Evolutionary conservation across 2,888 invertebrate species (phyloP), one percentile per base, ranked within the genome.

Genomic region (Ferdinandea cuprea): DNA sequence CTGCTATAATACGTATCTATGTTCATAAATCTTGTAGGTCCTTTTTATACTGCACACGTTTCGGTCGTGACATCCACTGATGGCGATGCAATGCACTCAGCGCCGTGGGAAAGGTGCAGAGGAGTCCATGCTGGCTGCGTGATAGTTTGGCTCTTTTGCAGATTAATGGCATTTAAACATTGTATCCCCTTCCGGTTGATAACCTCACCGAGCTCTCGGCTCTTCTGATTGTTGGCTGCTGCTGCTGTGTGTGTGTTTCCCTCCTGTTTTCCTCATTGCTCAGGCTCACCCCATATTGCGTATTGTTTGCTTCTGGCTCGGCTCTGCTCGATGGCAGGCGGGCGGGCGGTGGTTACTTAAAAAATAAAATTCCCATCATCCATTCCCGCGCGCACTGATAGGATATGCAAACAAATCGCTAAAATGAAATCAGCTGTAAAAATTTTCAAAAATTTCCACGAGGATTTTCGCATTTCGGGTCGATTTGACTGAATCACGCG

Each of bases 391-490:
- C 15, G 37, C 50, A 42, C 58, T 58, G 71, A 66, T 72, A 79
- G 86, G 69, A 86, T 86, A 86, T 85, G 84, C 85, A 86, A 86
- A 86, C 83, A 86, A 86, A 86, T 85, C 80, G 77, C 68, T 78
- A 74, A 86, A 87, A 88, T 88, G 88, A 89, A 91, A 91, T 91
- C 91, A 91, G 91, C 91, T 91, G 91, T 89, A 88, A 90, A 89
- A 89, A 90, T 90, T 89, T 89, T 88, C 87, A 89, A 90, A 91
- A 88, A 88, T 91, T 91, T 91, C 91, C 91, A 91, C 91, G 91
- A 90, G 89, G 91, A 91, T 91, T 91, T 91, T 88, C 88, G 87
- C 87, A 88, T 89, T 89, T 90, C 88, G 81, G 83, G 83, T 83
- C 78, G 78, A 83, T 83, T 78, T 78, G 72, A 78, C 72, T 77